Conservation (phyloP, 2,113 vertebrate species). For the Petrocephalus microphthalmus region DNA sequence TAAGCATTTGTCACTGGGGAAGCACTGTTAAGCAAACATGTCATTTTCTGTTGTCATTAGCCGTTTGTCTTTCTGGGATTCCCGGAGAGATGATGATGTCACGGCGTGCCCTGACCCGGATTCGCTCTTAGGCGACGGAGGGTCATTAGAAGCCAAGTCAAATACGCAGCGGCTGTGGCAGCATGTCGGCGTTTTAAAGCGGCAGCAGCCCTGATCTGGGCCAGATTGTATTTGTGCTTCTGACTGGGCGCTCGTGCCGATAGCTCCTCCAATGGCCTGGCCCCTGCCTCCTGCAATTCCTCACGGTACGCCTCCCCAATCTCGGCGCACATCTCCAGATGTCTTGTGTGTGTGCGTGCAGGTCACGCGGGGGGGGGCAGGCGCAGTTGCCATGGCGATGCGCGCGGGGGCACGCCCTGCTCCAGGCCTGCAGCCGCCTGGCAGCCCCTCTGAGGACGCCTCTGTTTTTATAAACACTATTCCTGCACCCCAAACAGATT, state of each 20-base stretch:
- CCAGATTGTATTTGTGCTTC: neutral
- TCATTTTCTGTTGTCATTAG: neutral
- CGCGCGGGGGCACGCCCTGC: neutral
- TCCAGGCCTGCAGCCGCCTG: neutral
- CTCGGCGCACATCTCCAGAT: neutral
- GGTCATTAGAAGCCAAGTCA: too few relatives aligned
- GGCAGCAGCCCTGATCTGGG: neutral
- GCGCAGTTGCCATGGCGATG: neutral
- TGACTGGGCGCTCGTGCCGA: neutral
- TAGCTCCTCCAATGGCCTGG: neutral
- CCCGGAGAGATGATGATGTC: neutral
- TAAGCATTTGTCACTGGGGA: neutral
- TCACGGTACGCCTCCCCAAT: neutral
- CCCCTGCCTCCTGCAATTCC: neutral
- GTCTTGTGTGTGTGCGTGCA: neutral
- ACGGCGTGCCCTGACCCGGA: neutral
- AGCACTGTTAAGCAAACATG: neutral
- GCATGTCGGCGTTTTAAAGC: neutral
- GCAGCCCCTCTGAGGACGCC: neutral
- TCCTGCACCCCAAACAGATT: neutral
- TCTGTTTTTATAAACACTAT: neutral
- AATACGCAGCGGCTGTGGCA: neutral
- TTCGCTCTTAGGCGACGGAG: too few relatives aligned
- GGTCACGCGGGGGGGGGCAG: neutral
- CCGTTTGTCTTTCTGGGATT: neutral